phyloP scores from a whole-genome alignment of 2,797 vertebrate genomes.

The Alcedo quadribrachys region DNA sequence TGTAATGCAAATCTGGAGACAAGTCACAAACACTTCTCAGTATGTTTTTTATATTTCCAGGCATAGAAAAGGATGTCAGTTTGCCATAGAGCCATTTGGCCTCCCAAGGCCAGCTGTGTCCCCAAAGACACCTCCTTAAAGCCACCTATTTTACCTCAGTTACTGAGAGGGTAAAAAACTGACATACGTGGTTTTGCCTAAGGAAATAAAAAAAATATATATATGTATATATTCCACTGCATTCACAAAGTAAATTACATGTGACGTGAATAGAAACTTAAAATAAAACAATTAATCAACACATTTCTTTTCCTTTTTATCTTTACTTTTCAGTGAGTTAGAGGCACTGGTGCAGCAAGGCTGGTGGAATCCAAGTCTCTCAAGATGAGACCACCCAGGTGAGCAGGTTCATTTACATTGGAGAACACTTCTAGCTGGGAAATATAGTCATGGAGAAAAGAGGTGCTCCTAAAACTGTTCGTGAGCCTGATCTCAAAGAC shows the following conservation, averaged over 20 bases:
- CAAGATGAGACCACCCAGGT: not conserved
- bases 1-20: constrained; percentile 79
- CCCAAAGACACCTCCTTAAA: not conserved
- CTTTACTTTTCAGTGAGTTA: constrained; percentile 40
- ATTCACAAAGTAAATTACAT: constrained; percentile 61
- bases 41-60: constrained; percentile 70
- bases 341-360: not conserved
- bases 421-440: not conserved
- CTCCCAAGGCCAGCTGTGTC: not conserved
- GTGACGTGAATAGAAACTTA: constrained; percentile 18
- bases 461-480: not conserved
- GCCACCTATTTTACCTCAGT: not conserved
- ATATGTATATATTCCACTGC: constrained; percentile 19
- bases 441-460: not conserved
- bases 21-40: constrained; percentile 65
- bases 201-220: constrained; percentile 60
- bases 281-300: constrained; percentile 31
- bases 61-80: constrained; percentile 76
- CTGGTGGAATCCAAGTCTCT: not conserved
- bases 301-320: constrained; percentile 45
- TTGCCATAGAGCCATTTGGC: not conserved
- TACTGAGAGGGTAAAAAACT: constrained; percentile 44
- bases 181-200: constrained; percentile 73
- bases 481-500: not conserved
- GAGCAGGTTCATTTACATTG: not conserved